Evolutionary conservation across 2,113 vertebrate genomes (phyloP), one percentile per base, ranked within the genome.

Genomic region (Platysternon megacephalum): DNA sequence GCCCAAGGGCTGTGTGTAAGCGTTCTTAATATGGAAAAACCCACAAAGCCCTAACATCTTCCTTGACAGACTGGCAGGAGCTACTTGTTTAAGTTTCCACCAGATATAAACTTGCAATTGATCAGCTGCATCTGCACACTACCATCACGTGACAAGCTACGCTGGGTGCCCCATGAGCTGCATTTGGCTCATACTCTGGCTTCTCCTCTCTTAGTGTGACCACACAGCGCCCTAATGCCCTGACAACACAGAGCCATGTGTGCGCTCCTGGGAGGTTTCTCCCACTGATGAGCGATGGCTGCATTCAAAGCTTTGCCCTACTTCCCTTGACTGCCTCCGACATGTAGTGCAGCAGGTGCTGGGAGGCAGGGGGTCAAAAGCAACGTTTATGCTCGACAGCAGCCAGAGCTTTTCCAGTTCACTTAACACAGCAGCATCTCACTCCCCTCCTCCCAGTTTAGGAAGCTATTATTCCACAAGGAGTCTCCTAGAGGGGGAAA

Each of bases 221-320:
- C n/a, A 48, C 22, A 44, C 65, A 24, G 46, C 12, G 9, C 32
- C 46, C 85, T 29, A 11, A 58, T 89, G 76, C 10, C 39, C 4
- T 0, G 1, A 4, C 74, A 93, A 80, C 49, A 53, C 44, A 81
- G 44, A 0, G 0, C 28, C n/a, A 49, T 49, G 46, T 52, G 8
- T 44, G 26, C 2, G 55, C 22, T 56, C 58, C 52, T 94, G 11
- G 1, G 1, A 55, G 80, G 28, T n/a, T 82, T 29, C 44, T 90
- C 42, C 11, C 1, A 1, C 8, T 0, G 0, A 28, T 0, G 1
- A 82, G 26, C 2, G 2, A 51, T 0, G 0, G 51, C 32, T 55
- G 7, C 3, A 61, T 94, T 49, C 56, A 72, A 44, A 81, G 11
- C 11, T 29, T 46, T 22, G 48, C 3, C 39, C 42, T 35, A 22